Conservation (phyloP, 2,888 invertebrate species). For the Thymelicus lineola region DNA sequence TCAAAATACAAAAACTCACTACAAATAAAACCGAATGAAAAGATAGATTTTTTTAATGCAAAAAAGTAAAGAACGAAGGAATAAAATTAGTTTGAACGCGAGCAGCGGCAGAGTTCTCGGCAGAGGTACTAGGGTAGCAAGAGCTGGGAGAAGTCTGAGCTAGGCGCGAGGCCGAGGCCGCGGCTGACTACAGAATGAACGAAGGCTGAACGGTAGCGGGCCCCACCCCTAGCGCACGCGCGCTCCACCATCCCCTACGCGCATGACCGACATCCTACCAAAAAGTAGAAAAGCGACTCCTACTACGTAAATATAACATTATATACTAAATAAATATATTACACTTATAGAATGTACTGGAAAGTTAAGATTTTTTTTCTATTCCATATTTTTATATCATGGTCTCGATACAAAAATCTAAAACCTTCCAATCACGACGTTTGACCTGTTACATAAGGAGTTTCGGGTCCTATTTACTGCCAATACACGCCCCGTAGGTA, state of each 20-base stretch:
- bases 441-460: conserved; percentile 33
- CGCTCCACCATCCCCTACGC: conserved; percentile 59
- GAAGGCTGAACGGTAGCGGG: conserved; percentile 74
- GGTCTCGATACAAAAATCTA: not conserved
- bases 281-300: conserved; percentile 84
- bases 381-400: conserved; percentile 57
- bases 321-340: conserved; percentile 84
- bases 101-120: conserved; percentile 73
- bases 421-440: conserved; percentile 13
- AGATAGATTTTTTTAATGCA: conserved; percentile 49
- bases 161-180: conserved; percentile 73
- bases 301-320: conserved; percentile 81
- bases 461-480: conserved; percentile 36
- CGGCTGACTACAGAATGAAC: conserved; percentile 79
- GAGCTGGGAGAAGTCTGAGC: conserved; percentile 56
- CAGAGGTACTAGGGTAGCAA: conserved; percentile 55
- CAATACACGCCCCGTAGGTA: conserved; percentile 35
- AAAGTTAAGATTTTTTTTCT: conserved; percentile 65
- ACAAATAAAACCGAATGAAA: conserved; percentile 59
- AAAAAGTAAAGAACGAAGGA: conserved; percentile 67
- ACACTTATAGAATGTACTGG: conserved; percentile 67
- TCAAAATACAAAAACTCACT: conserved; percentile 63
- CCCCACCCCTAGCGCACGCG: conserved; percentile 83
- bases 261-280: conserved; percentile 83
- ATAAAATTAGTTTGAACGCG: conserved; percentile 62